These are phyloP conservation scores for Pseudomugil tenellus DNA, from an alignment of 2,797 vertebrate species.

Conservation along the genomic window DNA sequence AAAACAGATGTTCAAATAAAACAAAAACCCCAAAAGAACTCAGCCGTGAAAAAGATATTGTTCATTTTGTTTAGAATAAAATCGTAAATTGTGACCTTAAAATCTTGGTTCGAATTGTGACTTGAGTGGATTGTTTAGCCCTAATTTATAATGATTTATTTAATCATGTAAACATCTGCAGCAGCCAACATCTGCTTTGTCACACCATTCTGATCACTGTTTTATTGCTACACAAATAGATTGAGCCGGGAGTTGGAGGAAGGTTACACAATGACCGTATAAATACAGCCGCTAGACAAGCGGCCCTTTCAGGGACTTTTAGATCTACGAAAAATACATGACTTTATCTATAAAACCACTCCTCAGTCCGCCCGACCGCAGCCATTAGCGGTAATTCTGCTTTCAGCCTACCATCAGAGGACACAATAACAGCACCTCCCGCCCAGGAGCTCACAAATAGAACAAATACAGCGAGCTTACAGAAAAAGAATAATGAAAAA, in stretches of 20 bases:
- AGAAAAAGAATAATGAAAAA: not conserved
- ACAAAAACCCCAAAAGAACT: too few relatives aligned
- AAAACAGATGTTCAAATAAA: too few relatives aligned
- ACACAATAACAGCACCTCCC: constrained; percentile 47
- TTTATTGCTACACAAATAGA: constrained; percentile 61
- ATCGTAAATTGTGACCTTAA: too few relatives aligned
- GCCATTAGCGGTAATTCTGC: constrained; percentile 70
- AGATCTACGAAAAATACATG: constrained; percentile 62
- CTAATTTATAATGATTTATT: not conserved
- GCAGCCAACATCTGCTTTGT: constrained; percentile 41
- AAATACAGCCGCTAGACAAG: constrained; percentile 28
- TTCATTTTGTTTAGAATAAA: too few relatives aligned
- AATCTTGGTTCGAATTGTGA: too few relatives aligned
- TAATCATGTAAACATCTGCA: constrained; percentile 34
- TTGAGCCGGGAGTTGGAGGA: constrained; percentile 39
- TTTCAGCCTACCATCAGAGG: constrained; percentile 63
- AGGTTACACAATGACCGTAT: constrained; percentile 29
- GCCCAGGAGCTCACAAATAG: constrained; percentile 49
- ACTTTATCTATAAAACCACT: constrained; percentile 69
- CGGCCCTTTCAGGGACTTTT: constrained; percentile 56
- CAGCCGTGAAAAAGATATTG: too few relatives aligned
- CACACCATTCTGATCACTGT: constrained; percentile 60
- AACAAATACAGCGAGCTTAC: constrained; percentile 52
- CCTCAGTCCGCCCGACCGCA: constrained; percentile 48
- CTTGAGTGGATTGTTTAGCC: too few relatives aligned